These are phyloP conservation scores for Pogonocherus hispidulus DNA, from an alignment of 2,888 invertebrate species.

Conservation along the genomic window DNA sequence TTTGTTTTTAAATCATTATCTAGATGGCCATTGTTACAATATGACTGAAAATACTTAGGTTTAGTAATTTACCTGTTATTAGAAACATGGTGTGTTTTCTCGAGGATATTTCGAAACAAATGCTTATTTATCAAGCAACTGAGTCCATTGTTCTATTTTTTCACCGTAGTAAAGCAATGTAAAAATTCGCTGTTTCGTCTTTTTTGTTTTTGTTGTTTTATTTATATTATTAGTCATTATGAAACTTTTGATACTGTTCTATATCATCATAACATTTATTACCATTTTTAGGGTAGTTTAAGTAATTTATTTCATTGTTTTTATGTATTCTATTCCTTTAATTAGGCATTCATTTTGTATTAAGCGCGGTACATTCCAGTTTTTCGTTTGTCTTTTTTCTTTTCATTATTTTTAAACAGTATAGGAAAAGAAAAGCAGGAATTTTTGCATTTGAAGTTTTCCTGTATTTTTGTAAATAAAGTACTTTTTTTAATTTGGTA, in stretches of 20 bases:
- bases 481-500: conserved; percentile 45
- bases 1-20: conserved; percentile 2
- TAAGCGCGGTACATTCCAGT: conserved; percentile 63
- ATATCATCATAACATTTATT: conserved; percentile 50
- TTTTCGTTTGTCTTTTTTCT: conserved; percentile 49
- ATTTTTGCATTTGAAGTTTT: conserved; percentile 55
- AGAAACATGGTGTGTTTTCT: background rate
- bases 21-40: conserved; percentile 22
- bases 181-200: conserved; percentile 50
- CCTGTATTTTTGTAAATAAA: conserved; percentile 51
- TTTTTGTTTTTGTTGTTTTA: conserved; percentile 52
- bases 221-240: conserved; percentile 54
- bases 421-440: conserved; percentile 44
- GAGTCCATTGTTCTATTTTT: conserved; percentile 53
- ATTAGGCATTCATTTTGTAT: conserved; percentile 58
- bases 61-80: conserved; percentile 19
- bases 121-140: conserved; percentile 61
- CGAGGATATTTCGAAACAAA: conserved; percentile 26
- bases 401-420: conserved; percentile 34
- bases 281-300: conserved; percentile 52
- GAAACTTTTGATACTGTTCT: conserved; percentile 59
- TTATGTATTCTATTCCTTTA: conserved; percentile 54
- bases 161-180: conserved; percentile 39
- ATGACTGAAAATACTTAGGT: conserved; percentile 29
- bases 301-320: conserved; percentile 60